Evolutionary conservation across 2,888 invertebrate genomes (phyloP).

Genomic region (Harpagoxenus sublaevis): DNA sequence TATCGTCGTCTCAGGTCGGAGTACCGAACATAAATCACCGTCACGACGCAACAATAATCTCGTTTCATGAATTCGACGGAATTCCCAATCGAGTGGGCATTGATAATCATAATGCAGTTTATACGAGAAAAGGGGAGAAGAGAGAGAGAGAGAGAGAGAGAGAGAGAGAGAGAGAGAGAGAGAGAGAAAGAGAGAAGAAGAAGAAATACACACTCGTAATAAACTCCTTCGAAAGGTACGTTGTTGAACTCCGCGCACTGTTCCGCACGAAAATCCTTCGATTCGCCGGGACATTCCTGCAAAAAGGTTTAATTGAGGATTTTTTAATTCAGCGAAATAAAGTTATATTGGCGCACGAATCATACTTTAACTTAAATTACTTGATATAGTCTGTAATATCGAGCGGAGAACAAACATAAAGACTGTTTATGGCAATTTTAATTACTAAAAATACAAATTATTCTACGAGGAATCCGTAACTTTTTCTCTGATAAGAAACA

Average conservation of each 20-base stretch:
- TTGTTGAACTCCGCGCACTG: constrained; percentile 96
- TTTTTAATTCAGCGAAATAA: neutral
- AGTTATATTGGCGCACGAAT: neutral
- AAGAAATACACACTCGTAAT: constrained; percentile 90
- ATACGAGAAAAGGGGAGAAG: neutral
- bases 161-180: neutral
- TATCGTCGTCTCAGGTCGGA: constrained; percentile 12
- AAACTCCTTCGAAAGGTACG: constrained; percentile 93
- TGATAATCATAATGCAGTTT: constrained; percentile 13
- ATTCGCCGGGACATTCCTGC: constrained; percentile 93
- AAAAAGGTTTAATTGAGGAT: constrained; percentile 50
- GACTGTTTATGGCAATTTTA: neutral
- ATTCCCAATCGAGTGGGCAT: constrained; percentile 14
- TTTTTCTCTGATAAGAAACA: neutral
- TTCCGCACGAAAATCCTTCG: constrained; percentile 93
- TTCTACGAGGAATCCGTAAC: neutral
- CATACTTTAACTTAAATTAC: neutral
- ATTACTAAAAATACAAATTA: neutral
- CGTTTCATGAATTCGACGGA: constrained; percentile 27
- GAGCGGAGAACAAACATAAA: neutral
- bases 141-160: neutral
- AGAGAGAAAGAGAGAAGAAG: neutral
- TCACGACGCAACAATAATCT: constrained; percentile 24
- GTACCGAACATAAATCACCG: constrained; percentile 58
- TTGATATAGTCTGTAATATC: neutral